Evolutionary conservation across 2,888 invertebrate species (phyloP).

Genomic region (Andrena hattorfiana): DNA sequence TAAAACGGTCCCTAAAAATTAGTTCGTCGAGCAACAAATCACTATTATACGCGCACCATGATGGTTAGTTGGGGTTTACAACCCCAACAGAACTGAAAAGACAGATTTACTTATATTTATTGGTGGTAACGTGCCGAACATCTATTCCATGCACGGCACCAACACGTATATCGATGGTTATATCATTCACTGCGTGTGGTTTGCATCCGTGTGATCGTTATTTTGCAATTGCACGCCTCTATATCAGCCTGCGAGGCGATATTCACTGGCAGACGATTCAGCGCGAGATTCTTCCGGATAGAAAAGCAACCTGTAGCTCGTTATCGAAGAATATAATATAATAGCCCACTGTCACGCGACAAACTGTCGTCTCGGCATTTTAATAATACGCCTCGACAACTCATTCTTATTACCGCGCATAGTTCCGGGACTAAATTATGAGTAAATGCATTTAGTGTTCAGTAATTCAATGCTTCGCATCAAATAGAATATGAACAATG

Average conservation of each 20-base stretch:
- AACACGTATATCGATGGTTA: too few relatives aligned
- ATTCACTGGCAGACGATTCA: conserved; percentile 17
- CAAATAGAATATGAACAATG: background rate
- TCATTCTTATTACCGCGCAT: background rate
- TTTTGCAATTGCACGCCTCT: conserved; percentile 25
- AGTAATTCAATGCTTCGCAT: background rate
- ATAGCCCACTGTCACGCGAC: conserved; percentile 15
- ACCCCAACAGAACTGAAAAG: too few relatives aligned
- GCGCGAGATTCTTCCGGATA: background rate
- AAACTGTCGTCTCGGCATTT: conserved; percentile 18
- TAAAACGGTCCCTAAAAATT: too few relatives aligned
- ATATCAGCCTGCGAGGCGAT: background rate
- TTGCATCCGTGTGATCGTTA: conserved; percentile 14
- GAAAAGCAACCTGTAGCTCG: conserved; percentile 10
- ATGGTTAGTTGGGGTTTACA: too few relatives aligned
- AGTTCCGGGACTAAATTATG: too few relatives aligned
- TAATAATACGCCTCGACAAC: background rate
- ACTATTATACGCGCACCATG: too few relatives aligned
- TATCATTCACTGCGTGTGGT: background rate
- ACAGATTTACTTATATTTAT: too few relatives aligned
- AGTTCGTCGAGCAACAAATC: too few relatives aligned
- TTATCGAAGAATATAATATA: conserved; percentile 20
- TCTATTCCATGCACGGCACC: too few relatives aligned
- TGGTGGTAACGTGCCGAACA: too few relatives aligned
- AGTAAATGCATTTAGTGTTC: background rate